A percentile compares a stretch with the other conserved stretches of the same genome.
Conservation (phyloP, 2,113 vertebrate species). For the Pygoscelis adeliae region DNA sequence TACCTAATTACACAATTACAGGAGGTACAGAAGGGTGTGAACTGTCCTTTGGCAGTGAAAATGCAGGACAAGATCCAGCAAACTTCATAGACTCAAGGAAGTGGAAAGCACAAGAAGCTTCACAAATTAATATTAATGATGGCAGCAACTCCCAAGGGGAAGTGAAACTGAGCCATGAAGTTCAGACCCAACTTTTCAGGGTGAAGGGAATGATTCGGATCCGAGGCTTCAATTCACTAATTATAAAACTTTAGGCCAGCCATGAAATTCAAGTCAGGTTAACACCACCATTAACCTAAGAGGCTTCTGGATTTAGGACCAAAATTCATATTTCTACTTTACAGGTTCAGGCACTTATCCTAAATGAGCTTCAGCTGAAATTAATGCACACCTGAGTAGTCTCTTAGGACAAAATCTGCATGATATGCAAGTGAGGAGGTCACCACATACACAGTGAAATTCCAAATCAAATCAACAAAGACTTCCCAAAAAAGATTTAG, state of each 20-base stretch:
- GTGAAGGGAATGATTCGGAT: slow-evolving; percentile 16
- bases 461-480: neutral
- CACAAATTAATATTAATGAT: slow-evolving; percentile 48
- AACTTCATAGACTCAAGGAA: slow-evolving; percentile 61
- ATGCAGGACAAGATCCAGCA: slow-evolving; percentile 60
- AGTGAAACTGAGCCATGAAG: slow-evolving; percentile 25
- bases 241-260: neutral
- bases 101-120: slow-evolving; percentile 43
- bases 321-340: neutral
- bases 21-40: slow-evolving; percentile 51
- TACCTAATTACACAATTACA: slow-evolving; percentile 59
- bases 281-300: neutral
- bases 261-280: neutral
- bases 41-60: slow-evolving; percentile 59
- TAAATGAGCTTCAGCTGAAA: neutral
- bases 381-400: neutral
- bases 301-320: neutral
- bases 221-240: slow-evolving; percentile 9
- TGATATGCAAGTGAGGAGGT: neutral
- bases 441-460: neutral
- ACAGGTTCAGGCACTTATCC: neutral
- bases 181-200: slow-evolving; percentile 5
- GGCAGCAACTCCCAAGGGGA: slow-evolving; percentile 32
- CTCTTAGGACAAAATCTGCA: neutral
- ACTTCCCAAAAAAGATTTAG: neutral